Evolutionary conservation across 2,888 invertebrate species (phyloP).

Genomic region (Psylliodes chrysocephalus): DNA sequence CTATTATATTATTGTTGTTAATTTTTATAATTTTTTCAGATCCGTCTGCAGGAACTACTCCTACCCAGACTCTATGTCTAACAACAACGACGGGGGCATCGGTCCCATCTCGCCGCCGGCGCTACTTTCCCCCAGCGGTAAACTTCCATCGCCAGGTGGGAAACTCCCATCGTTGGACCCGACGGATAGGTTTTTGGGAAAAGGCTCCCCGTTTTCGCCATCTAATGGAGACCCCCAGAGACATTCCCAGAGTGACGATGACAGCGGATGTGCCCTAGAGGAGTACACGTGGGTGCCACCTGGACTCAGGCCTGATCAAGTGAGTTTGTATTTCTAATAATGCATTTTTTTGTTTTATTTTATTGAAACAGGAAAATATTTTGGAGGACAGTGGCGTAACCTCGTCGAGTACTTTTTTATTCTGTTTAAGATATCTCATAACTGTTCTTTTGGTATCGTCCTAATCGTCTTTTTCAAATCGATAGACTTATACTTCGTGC

Average conservation of each 20-base stretch:
- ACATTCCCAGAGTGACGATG: conserved; percentile 95
- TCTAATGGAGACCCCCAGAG: conserved; percentile 75
- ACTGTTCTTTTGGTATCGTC: no score
- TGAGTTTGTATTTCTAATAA: conserved; percentile 62
- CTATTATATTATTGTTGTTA: no score
- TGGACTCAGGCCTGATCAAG: conserved; percentile 95
- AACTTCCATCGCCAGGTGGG: conserved; percentile 57
- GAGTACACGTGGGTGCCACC: conserved; percentile 99
- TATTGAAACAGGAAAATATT: no score
- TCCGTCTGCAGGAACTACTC: conserved; percentile 87
- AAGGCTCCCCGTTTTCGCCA: conserved; percentile 67
- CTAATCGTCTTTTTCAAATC: no score
- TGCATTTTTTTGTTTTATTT: not conserved
- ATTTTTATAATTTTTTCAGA: conserved; percentile 64
- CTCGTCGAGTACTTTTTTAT: no score
- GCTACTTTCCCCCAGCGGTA: conserved; percentile 60
- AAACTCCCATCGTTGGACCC: conserved; percentile 63
- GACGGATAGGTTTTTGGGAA: conserved; percentile 70
- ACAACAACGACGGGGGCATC: conserved; percentile 62
- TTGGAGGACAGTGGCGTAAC: no score
- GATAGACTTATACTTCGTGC: no score
- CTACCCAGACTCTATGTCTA: conserved; percentile 67
- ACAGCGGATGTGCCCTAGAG: conserved; percentile 96
- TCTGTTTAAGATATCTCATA: no score
- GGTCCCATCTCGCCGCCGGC: conserved; percentile 62